These are phyloP conservation scores for Drosophila azteca DNA, from an alignment of 1,140 invertebrate species.

Conservation along the genomic window DNA sequence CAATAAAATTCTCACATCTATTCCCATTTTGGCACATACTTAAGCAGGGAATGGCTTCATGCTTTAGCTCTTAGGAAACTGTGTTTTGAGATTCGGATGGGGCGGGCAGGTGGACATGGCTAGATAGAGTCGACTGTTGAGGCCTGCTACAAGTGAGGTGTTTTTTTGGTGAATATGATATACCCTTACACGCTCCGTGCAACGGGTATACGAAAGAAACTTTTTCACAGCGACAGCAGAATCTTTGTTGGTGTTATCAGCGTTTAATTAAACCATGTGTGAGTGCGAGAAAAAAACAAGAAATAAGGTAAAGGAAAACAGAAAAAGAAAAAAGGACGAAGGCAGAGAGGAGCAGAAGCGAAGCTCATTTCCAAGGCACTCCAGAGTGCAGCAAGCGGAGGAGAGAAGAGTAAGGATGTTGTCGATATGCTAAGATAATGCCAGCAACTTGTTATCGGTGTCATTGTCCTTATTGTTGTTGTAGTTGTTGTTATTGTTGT, in stretches of 20 bases:
- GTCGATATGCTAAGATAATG: slow-evolving; percentile 60
- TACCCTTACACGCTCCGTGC: too few relatives aligned
- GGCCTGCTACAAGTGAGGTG: too few relatives aligned
- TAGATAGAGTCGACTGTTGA: too few relatives aligned
- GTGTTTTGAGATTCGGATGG: too few relatives aligned
- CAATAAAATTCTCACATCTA: too few relatives aligned
- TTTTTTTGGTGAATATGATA: too few relatives aligned
- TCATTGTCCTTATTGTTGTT: slow-evolving; percentile 3
- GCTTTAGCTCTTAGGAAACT: too few relatives aligned
- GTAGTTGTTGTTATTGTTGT: slow-evolving; percentile 13
- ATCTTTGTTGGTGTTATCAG: slow-evolving; percentile 37
- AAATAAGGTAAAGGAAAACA: not conserved
- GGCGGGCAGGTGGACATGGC: too few relatives aligned
- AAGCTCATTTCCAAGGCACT: slow-evolving; percentile 49
- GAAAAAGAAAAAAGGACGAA: slow-evolving; percentile 13
- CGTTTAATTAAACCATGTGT: slow-evolving; percentile 32
- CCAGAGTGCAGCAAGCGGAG: slow-evolving; percentile 30
- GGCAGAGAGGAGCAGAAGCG: slow-evolving; percentile 1
- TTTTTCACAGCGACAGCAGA: not conserved
- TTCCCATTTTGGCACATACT: too few relatives aligned
- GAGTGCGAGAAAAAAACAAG: not conserved
- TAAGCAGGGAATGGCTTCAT: too few relatives aligned
- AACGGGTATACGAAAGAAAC: not conserved
- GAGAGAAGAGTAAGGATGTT: slow-evolving; percentile 26
- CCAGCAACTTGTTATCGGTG: slow-evolving; percentile 38